Evolutionary conservation across 2,113 vertebrate genomes (phyloP).

Genomic region (Dunckerocampus dactyliophorus): DNA sequence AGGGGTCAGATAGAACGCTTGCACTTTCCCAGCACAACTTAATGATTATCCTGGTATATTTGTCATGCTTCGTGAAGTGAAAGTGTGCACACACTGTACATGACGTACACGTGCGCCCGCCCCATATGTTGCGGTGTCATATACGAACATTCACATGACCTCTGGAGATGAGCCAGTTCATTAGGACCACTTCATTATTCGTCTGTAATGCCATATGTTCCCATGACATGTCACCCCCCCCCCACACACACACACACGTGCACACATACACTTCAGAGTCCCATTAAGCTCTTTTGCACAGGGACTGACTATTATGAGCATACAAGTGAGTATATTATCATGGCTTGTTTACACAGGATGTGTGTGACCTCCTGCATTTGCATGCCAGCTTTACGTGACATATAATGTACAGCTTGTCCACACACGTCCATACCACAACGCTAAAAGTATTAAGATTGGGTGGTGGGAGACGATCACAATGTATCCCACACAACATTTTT

Average conservation of each 20-base stretch:
- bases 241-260: background rate
- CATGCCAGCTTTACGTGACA: background rate
- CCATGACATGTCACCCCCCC: background rate
- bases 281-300: constrained; percentile 1
- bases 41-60: too few species aligned
- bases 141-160: constrained; percentile 19
- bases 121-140: constrained; percentile 13
- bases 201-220: constrained; percentile 32
- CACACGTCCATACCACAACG: background rate
- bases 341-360: background rate
- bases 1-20: too few species aligned
- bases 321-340: background rate
- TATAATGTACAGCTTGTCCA: background rate
- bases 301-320: background rate
- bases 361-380: background rate
- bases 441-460: background rate
- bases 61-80: too few species aligned
- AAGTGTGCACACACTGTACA: background rate
- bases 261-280: background rate
- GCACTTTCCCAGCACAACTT: too few species aligned
- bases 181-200: constrained; percentile 28
- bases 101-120: background rate
- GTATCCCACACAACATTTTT: too few species aligned
- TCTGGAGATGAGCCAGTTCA: constrained; percentile 19
- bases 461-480: too few species aligned